phyloP scores from a whole-genome alignment of 1,140 invertebrate species.

The Stratiolaelaps scimitus region DNA sequence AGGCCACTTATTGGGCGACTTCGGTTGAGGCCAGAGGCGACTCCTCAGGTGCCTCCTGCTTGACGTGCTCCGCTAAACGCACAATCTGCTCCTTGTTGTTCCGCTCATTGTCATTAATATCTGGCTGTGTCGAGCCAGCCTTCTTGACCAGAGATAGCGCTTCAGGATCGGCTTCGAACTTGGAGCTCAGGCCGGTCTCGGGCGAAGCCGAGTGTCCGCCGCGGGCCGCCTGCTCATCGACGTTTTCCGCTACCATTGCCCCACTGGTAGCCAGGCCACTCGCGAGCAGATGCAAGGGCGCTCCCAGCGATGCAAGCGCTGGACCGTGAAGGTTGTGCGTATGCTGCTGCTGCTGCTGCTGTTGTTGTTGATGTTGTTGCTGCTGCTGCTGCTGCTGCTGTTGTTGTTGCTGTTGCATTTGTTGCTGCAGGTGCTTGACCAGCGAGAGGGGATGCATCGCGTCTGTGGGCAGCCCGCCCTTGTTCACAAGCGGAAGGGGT shows the following conservation, averaged over 20 bases:
- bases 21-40: neutral
- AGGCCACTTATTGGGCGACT: conserved; percentile 4
- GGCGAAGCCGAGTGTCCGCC: conserved; percentile 13
- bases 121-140: conserved; percentile 23
- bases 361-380: too few species aligned
- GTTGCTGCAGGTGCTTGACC: conserved; percentile 16
- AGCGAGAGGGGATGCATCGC: conserved; percentile 12
- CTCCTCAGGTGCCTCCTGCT: neutral
- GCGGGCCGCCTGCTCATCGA: neutral
- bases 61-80: conserved; percentile 4
- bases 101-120: conserved; percentile 23
- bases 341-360: too few species aligned
- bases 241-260: neutral
- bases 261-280: conserved; percentile 2
- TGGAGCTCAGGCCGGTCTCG: conserved; percentile 24
- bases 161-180: conserved; percentile 28
- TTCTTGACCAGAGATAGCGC: conserved; percentile 29
- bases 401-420: conserved; percentile 14
- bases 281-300: neutral
- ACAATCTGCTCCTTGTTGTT: conserved; percentile 22
- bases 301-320: too few species aligned
- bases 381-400: too few species aligned
- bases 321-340: too few species aligned
- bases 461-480: conserved; percentile 5
- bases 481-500: conserved; percentile 16